These are phyloP conservation scores for Andrena minutula DNA, from an alignment of 2,888 invertebrate genomes.

Conservation along the genomic window DNA sequence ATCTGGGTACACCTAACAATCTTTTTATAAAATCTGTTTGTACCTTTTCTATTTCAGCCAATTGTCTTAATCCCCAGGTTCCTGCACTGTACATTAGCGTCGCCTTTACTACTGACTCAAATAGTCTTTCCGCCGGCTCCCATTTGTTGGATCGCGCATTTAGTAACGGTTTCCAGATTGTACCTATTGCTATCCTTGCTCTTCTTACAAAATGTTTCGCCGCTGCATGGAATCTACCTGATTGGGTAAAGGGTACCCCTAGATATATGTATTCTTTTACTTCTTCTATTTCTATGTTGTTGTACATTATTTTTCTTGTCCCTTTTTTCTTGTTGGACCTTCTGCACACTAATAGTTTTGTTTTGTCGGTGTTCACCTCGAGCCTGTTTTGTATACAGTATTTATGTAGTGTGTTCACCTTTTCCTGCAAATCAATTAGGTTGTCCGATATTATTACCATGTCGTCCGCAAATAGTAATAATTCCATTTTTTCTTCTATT, in stretches of 20 bases:
- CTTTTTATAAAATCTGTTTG: conserved; percentile 1
- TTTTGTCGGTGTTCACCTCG: conserved; percentile 1
- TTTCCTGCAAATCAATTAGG: not conserved
- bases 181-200: not conserved
- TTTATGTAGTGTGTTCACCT: not conserved
- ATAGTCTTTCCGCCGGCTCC: not conserved
- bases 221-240: not conserved
- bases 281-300: not conserved
- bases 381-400: not conserved
- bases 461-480: not conserved
- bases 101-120: not conserved
- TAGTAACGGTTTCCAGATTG: not conserved
- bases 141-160: not conserved
- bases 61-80: not conserved
- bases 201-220: not conserved
- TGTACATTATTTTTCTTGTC: not conserved
- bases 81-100: not conserved
- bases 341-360: not conserved
- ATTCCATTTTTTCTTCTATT: not conserved
- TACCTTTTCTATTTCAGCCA: not conserved
- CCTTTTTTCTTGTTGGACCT: not conserved
- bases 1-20: not conserved
- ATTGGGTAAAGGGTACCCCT: not conserved
- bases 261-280: conserved; percentile 1
- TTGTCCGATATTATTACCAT: not conserved